Evolutionary conservation across 2,888 invertebrate species (phyloP), one percentile per base, ranked within the genome.

Genomic region (Hydraecia micacea): DNA sequence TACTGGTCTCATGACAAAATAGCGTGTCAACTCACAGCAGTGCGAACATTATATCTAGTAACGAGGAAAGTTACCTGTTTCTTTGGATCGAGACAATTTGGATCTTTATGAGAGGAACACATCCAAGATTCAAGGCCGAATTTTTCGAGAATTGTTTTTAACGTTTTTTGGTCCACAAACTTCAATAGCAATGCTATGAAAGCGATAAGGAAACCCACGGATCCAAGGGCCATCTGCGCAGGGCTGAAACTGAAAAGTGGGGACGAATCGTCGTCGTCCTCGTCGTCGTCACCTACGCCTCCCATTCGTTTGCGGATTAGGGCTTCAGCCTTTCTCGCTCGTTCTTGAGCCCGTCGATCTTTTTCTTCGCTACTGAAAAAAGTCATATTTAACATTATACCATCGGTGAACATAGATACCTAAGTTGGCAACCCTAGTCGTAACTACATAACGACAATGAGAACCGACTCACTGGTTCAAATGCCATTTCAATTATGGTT

Each of bases 281-380:
- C 70, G 7, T 70, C 70, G 7, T 11, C 11, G 2, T 15, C 66
- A 15, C 15, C 36, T 8, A 25, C 15, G 11, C 46, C 63, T 9
- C 21, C 18, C 39, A 9, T 65, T 6, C 42, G 67, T 36, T 52
- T 15, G 52, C 39, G 52, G 42, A 32, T 49, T 36, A 15, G 32
- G 32, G 15, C 74, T 52, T 39, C 77, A 46, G 60, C 67, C 62
- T 39, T 13, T 70, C 60, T 83, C 71, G 32, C 82, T 70, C 70
- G 62, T 63, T 46, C 75, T 52, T 67, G 77, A 32, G n/a, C 75
- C 13, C 39, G 73, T 2, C 85, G 77, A 11, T 89, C 90, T 60
- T 79, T 72, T 75, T 93, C 93, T 83, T 93, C 92, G 28, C 90
- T 90, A 88, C 93, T 93, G 76, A 25, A 87, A 89, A 69, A 0